Conservation (phyloP, 23 tunicate genomes). For the Halocynthia aurantium region DNA sequence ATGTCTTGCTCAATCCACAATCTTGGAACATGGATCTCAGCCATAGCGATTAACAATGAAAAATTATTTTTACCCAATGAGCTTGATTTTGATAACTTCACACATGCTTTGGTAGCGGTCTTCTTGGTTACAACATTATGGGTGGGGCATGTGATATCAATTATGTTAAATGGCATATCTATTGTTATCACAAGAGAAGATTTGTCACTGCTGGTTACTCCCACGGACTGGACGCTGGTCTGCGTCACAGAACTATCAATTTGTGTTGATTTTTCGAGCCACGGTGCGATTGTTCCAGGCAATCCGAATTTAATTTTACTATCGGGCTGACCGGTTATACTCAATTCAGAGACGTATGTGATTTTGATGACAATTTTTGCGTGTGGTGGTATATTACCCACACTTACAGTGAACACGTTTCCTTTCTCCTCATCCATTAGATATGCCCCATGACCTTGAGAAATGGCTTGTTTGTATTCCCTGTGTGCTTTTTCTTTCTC, state of each 20-base stretch:
- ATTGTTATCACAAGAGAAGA: slow-evolving; percentile 40
- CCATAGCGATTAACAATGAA: slow-evolving; percentile 36
- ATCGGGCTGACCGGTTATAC: slow-evolving; percentile 7
- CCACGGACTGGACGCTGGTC: background rate
- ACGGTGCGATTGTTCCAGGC: slow-evolving; percentile 2
- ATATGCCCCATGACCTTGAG: slow-evolving; percentile 90
- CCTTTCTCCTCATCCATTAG: slow-evolving; percentile 87
- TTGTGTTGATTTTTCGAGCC: slow-evolving; percentile 10
- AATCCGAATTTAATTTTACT: slow-evolving; percentile 6
- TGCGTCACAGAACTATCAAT: slow-evolving; percentile 10
- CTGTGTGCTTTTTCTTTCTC: slow-evolving; percentile 69
- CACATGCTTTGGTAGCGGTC: slow-evolving; percentile 60
- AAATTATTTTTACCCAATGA: slow-evolving; percentile 21
- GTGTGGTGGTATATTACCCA: slow-evolving; percentile 71
- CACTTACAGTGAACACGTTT: slow-evolving; percentile 66
- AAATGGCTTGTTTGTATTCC: slow-evolving; percentile 62
- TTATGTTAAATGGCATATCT: slow-evolving; percentile 71
- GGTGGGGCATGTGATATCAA: slow-evolving; percentile 40
- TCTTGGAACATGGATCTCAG: slow-evolving; percentile 83
- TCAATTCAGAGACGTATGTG: slow-evolving; percentile 60
- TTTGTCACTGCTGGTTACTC: slow-evolving; percentile 11
- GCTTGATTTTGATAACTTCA: slow-evolving; percentile 26
- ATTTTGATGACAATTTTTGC: slow-evolving; percentile 68
- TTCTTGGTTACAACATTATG: slow-evolving; percentile 48
- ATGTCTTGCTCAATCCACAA: slow-evolving; percentile 57